Base-by-base conservation (phyloP, 2,113 vertebrate genomes). In the Hypomesus transpacificus region DNA sequence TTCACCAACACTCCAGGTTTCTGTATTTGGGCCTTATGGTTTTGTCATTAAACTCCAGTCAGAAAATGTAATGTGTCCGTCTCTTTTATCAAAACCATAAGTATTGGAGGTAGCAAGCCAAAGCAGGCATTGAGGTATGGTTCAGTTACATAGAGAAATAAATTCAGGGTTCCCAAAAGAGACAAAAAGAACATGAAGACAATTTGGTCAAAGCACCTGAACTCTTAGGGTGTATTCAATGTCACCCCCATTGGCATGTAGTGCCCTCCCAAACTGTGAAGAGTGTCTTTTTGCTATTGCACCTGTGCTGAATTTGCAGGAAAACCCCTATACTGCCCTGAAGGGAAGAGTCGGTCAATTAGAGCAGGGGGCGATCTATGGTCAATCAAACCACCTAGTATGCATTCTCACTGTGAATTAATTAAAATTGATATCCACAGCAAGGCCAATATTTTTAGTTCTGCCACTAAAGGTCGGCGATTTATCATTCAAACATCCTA, bases 401-500 rank as follows among this genome's bases (percentile, higher is more conserved):
- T 82, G 85, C 63, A 68, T 84, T 80, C 85, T 86, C 77, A 84
- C 80, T 84, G 80, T 85, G 82, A 91, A 91, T 90, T 87, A 89
- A 90, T 93, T 90, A 86, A 91, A 90, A 88, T 86, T 90, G 90
- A 92, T 92, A 88, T 91, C 87, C 84, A 83, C 89, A 87, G 87
- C 86, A 87, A 88, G 82, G 85, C 84, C 87, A 89, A 76, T 90
- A 83, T 89, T 90, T 90, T 91, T 89, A 89, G 87, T 91, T 88
- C 87, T 84, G 84, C 90, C 85, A 83, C 87, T 91, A 89, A 92
- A 89, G 84, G 91, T 92, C 79, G 78, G 84, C 86, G 87, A 92
- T 92, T 92, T 91, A 91, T 92, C 91, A 91, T 92, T 86, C 81
- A 89, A 93, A 91, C 84, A 89, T 90, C 87, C 89, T 81, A 83